Conservation (phyloP, 92 coral and sea anemone genomes). For the Bergia sp. region DNA sequence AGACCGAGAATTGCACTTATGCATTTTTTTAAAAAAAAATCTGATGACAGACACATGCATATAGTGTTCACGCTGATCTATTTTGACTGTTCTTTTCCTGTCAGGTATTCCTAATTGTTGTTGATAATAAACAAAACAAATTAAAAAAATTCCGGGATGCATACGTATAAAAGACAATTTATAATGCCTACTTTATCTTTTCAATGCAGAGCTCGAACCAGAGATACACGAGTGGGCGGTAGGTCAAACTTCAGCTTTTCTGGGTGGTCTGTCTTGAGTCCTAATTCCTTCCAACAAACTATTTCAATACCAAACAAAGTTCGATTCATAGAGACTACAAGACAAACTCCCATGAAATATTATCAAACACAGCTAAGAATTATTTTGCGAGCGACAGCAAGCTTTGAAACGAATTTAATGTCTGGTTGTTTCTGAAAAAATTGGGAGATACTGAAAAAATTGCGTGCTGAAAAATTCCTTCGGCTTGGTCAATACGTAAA, state of each 20-base stretch:
- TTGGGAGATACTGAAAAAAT: neutral
- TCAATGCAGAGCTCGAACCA: neutral
- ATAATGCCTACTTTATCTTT: constrained; percentile 4
- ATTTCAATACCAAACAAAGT: constrained; percentile 9
- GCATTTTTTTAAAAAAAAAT: neutral
- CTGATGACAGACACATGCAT: neutral
- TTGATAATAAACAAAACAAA: constrained; percentile 38
- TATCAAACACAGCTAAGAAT: neutral
- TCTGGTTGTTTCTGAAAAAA: neutral
- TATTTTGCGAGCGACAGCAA: neutral
- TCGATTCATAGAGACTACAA: neutral
- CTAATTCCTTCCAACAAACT: constrained; percentile 9
- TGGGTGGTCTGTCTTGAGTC: constrained; percentile 32
- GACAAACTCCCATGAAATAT: neutral
- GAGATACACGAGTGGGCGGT: neutral
- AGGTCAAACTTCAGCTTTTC: neutral
- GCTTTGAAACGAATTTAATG: neutral
- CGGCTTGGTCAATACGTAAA: constrained; percentile 10
- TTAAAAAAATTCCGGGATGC: constrained; percentile 29
- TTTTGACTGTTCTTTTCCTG: constrained; percentile 26
- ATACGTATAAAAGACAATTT: neutral
- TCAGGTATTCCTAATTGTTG: constrained; percentile 30
- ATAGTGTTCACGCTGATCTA: neutral
- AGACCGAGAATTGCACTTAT: neutral
- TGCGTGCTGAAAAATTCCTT: constrained; percentile 35